phyloP scores from a whole-genome alignment of 2,888 invertebrate species.

The Hipparchia sbordonii region DNA sequence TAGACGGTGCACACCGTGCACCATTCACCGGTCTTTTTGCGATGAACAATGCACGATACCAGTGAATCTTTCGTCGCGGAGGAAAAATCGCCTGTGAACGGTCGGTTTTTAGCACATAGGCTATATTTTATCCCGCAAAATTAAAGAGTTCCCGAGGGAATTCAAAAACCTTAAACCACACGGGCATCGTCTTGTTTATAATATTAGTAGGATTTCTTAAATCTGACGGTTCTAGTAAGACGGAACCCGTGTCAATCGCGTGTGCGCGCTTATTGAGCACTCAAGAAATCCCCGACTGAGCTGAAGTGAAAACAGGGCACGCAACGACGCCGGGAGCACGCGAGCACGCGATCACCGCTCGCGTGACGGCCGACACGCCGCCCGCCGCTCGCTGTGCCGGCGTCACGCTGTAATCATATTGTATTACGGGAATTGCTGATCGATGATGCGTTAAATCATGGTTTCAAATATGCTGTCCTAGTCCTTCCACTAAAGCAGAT shows the following conservation, averaged over 20 bases:
- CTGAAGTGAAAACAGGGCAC: constrained; percentile 69
- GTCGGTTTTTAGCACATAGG: no score
- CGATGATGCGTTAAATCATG: constrained; percentile 41
- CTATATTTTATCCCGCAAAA: no score
- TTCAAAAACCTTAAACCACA: no score
- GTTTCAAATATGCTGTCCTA: background rate
- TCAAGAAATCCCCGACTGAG: constrained; percentile 64
- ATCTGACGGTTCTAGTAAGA: constrained; percentile 14
- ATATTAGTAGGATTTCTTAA: no score
- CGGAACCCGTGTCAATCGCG: constrained; percentile 44
- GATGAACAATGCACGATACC: no score
- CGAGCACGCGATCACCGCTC: constrained; percentile 62
- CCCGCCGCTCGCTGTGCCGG: constrained; percentile 44
- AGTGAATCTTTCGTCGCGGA: no score
- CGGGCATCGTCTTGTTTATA: no score
- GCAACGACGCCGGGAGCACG: constrained; percentile 63
- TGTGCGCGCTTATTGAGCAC: constrained; percentile 70
- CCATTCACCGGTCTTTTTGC: no score
- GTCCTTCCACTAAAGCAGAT: no score
- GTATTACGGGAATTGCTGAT: constrained; percentile 47
- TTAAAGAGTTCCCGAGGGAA: no score
- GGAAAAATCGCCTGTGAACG: no score
- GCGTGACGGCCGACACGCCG: constrained; percentile 48
- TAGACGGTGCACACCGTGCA: no score
- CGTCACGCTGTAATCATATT: constrained; percentile 46